These are phyloP conservation scores for Lutjanus erythropterus DNA, from an alignment of 2,113 vertebrate genomes.

Conservation along the genomic window DNA sequence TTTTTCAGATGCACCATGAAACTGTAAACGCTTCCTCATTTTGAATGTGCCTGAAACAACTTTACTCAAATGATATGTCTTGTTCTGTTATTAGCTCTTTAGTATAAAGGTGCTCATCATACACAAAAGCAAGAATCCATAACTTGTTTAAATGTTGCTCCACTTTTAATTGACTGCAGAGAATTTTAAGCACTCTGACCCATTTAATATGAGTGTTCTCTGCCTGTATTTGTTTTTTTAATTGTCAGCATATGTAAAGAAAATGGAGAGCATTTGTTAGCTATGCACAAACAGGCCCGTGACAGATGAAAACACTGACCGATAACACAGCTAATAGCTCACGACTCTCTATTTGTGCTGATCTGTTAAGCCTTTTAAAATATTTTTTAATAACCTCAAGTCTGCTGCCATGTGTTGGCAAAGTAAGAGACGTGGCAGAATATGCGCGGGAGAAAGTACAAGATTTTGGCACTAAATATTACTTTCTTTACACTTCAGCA, in stretches of 20 bases:
- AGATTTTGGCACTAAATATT: background rate
- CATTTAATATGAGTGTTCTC: background rate
- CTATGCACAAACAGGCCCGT: background rate
- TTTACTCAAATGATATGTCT: background rate
- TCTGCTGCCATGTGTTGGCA: conserved; percentile 16
- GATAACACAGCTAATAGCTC: background rate
- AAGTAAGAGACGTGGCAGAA: conserved; percentile 1
- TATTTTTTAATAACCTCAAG: conserved; percentile 2
- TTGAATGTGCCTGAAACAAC: background rate
- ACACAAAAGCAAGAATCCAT: background rate
- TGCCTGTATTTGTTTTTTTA: background rate
- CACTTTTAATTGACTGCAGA: background rate
- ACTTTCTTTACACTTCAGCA: conserved; percentile 14
- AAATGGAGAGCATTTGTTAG: background rate
- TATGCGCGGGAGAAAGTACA: conserved; percentile 25
- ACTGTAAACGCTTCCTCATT: background rate
- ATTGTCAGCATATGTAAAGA: background rate
- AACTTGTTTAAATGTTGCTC: background rate
- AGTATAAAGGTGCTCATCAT: background rate
- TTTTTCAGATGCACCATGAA: too few species aligned
- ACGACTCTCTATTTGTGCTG: conserved; percentile 12
- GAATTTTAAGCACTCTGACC: background rate
- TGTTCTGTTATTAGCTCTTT: background rate
- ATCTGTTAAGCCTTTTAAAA: conserved; percentile 6
- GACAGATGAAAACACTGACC: conserved; percentile 20